phyloP scores from a whole-genome alignment of 2,888 invertebrate genomes.

The Nemotelus pantherinus region DNA sequence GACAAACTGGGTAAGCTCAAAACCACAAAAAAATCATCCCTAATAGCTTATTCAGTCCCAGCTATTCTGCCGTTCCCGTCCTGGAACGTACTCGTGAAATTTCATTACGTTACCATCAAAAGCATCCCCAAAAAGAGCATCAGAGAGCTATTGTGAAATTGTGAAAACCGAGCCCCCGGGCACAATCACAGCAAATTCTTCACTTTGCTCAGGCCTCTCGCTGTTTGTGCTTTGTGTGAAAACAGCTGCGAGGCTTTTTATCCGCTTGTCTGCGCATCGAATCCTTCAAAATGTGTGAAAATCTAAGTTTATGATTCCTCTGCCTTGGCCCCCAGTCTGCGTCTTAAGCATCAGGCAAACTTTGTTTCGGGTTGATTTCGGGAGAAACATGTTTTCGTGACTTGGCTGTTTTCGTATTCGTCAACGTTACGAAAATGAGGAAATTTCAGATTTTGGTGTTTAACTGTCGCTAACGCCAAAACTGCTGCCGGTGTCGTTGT shows the following conservation, averaged over 20 bases:
- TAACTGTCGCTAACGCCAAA: conserved; percentile 10
- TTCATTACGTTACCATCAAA: conserved; percentile 48
- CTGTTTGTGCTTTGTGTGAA: conserved; percentile 45
- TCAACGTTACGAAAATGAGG: conserved; percentile 40
- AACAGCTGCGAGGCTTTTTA: conserved; percentile 44
- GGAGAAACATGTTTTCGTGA: conserved; percentile 38
- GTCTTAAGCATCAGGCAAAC: background rate
- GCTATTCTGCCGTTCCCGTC: background rate
- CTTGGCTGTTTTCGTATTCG: conserved; percentile 17
- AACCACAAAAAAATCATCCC: conserved; percentile 37
- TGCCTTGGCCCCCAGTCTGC: conserved; percentile 16
- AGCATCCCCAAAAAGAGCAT: conserved; percentile 48
- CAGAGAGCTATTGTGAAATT: conserved; percentile 47
- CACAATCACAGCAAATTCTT: conserved; percentile 48
- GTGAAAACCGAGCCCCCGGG: conserved; percentile 46
- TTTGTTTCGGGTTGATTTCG: conserved; percentile 10
- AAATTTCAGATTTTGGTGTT: conserved; percentile 41
- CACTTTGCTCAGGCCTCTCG: conserved; percentile 48
- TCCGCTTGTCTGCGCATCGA: conserved; percentile 36
- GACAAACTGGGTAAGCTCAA: conserved; percentile 7
- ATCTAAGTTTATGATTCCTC: conserved; percentile 32
- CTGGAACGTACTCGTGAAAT: conserved; percentile 31
- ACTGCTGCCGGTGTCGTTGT: conserved; percentile 31
- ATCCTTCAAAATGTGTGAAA: conserved; percentile 34
- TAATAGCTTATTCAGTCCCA: conserved; percentile 31